A percentile compares a stretch with the other conserved stretches of the same genome.
phyloP scores from a whole-genome alignment of 2,113 vertebrate species.

The Bungarus multicinctus region DNA sequence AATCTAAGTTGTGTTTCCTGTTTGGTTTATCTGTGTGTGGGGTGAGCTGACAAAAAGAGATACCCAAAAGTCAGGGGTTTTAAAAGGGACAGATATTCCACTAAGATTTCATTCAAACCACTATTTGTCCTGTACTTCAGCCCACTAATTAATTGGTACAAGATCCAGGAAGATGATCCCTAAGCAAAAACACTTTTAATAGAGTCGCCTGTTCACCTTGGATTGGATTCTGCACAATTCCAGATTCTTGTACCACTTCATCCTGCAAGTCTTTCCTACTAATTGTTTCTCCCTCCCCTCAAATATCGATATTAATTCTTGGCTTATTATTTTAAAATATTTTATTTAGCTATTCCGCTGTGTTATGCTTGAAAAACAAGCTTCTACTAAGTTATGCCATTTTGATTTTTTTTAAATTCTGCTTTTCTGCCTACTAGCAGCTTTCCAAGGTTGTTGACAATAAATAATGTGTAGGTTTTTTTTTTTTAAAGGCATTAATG shows the following conservation, averaged over 20 bases:
- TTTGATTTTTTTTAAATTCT: neutral
- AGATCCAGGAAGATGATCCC: neutral
- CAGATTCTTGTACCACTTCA: neutral
- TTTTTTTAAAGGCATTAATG: neutral
- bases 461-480: neutral
- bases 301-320: neutral
- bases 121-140: neutral
- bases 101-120: neutral
- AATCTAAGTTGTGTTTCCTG: too few species aligned
- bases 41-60: neutral
- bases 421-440: neutral
- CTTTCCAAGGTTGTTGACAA: neutral
- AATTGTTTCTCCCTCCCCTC: neutral
- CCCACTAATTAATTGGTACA: neutral
- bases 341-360: neutral
- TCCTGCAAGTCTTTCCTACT: neutral
- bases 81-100: neutral
- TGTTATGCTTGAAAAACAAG: neutral
- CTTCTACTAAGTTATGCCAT: neutral
- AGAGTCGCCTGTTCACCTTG: neutral
- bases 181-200: neutral
- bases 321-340: neutral
- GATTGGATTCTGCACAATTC: neutral
- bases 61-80: neutral
- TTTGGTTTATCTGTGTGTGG: too few species aligned